These are phyloP conservation scores for Pedicia rivosa DNA, from an alignment of 2,888 invertebrate genomes.

Conservation along the genomic window DNA sequence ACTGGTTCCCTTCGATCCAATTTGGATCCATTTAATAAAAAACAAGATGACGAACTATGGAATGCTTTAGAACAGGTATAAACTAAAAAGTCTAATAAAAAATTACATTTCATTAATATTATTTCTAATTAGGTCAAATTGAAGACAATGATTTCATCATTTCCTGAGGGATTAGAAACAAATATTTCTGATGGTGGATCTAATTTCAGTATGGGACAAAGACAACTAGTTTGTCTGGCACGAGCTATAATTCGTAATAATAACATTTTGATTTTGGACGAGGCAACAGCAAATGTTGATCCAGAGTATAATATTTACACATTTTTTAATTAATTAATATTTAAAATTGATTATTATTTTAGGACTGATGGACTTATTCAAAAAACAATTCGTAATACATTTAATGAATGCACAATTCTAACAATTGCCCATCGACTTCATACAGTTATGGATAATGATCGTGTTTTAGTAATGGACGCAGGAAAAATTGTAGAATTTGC, in stretches of 20 bases:
- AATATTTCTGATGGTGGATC: conserved; percentile 55
- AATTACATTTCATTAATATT: conserved; percentile 29
- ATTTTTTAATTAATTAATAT: not conserved
- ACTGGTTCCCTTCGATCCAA: conserved; percentile 58
- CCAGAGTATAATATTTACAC: conserved; percentile 46
- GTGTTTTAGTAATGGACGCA: conserved; percentile 68
- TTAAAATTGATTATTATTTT: conserved; percentile 8
- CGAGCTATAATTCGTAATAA: conserved; percentile 51
- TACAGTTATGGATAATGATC: conserved; percentile 81
- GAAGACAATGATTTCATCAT: conserved; percentile 45
- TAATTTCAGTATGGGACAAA: conserved; percentile 66
- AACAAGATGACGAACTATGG: conserved; percentile 52
- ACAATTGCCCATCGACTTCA: conserved; percentile 85
- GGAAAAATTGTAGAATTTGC: conserved; percentile 59
- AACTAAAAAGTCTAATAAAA: too few species aligned
- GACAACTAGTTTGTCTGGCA: conserved; percentile 66
- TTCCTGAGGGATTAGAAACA: conserved; percentile 39
- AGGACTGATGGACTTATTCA: conserved; percentile 77
- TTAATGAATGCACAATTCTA: conserved; percentile 66
- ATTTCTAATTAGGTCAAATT: too few species aligned
- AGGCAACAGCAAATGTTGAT: conserved; percentile 76
- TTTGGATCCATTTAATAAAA: conserved; percentile 58
- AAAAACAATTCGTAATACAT: conserved; percentile 62
- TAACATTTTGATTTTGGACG: conserved; percentile 41
- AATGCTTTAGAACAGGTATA: conserved; percentile 45